Conservation (phyloP, 2,113 vertebrate species). For the Epinephelus fuscoguttatus region DNA sequence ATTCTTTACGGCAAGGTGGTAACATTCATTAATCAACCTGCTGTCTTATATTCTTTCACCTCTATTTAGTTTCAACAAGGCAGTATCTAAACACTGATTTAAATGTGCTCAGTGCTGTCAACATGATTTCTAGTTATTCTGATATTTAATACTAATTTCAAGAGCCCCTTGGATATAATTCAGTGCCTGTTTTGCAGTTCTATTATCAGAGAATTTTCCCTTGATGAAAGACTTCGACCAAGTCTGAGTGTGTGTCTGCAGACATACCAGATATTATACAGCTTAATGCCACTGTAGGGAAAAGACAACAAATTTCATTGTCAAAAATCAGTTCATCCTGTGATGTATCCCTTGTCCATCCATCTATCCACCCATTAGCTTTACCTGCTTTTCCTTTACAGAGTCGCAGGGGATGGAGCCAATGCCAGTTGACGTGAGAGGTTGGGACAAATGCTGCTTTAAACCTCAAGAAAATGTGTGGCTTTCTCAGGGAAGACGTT, state of each 20-base stretch:
- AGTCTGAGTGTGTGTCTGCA: neutral
- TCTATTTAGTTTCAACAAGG: neutral
- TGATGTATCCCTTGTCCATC: neutral
- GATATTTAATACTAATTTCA: slow-evolving; percentile 2
- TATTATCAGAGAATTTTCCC: slow-evolving; percentile 5
- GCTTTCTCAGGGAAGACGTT: neutral
- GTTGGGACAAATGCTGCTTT: neutral
- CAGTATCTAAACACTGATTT: neutral
- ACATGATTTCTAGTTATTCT: neutral
- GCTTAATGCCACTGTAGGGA: neutral
- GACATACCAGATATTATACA: slow-evolving; percentile 4
- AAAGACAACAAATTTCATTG: neutral
- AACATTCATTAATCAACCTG: neutral
- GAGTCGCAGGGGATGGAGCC: neutral
- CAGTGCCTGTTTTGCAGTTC: neutral
- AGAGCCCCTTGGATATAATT: neutral
- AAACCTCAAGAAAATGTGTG: neutral
- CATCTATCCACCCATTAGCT: neutral
- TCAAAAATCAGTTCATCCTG: neutral
- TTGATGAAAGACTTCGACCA: neutral
- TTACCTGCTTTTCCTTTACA: neutral
- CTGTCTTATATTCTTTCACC: neutral
- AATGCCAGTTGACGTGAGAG: neutral
- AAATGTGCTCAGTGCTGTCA: neutral
- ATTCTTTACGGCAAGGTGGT: neutral